Conservation (phyloP, 1,140 invertebrate genomes). For the Drosophila athabasca region DNA sequence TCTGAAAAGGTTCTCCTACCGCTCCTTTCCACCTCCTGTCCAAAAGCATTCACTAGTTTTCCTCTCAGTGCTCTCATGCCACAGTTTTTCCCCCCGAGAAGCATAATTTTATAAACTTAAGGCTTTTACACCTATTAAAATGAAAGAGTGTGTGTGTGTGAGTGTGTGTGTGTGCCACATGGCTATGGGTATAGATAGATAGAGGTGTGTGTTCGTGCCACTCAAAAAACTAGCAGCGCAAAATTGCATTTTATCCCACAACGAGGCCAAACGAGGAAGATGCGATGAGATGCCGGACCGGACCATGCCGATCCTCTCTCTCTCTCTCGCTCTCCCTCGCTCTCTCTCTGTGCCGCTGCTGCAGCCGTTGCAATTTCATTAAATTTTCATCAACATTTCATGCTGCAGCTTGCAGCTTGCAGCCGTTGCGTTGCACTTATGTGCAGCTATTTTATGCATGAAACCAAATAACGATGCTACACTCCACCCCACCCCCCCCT, state of each 20-base stretch:
- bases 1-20: neutral
- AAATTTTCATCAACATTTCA: slow-evolving; percentile 62
- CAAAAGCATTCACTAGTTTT: neutral
- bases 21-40: neutral
- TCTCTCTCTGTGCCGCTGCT: slow-evolving; percentile 1
- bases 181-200: neutral
- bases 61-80: slow-evolving; percentile 12
- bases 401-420: slow-evolving; percentile 47
- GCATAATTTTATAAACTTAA: slow-evolving; percentile 74
- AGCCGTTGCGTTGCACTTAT: slow-evolving; percentile 57
- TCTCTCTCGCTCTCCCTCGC: neutral
- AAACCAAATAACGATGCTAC: slow-evolving; percentile 68
- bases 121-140: slow-evolving; percentile 72
- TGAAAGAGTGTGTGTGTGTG: slow-evolving; percentile 9
- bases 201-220: slow-evolving; percentile 34
- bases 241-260: slow-evolving; percentile 69
- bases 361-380: slow-evolving; percentile 56
- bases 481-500: neutral
- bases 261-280: slow-evolving; percentile 31
- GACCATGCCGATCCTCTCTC: neutral
- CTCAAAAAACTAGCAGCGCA: slow-evolving; percentile 68
- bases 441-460: slow-evolving; percentile 78
- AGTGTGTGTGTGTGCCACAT: slow-evolving; percentile 9
- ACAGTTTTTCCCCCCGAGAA: slow-evolving; percentile 24
- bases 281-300: neutral